Percentiles rank a stretch among this genome's conserved stretches.
phyloP scores from a whole-genome alignment of 2,113 vertebrate genomes.

The Sus scrofa region T2T-Sscrofa CM000822.6:71762001-71762500 shows the following conservation, averaged over 20 bases:
- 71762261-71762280: background rate
- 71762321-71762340: background rate
- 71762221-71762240: background rate
- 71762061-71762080: background rate
- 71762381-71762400: background rate
- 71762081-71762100: slow-evolving; percentile 63
- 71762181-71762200: slow-evolving; percentile 60
- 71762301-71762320: background rate
- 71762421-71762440: background rate
- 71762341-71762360: background rate
- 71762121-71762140: background rate
- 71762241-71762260: background rate
- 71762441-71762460: background rate
- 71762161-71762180: slow-evolving; percentile 44
- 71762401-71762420: background rate
- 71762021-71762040: background rate
- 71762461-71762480: background rate
- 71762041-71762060: background rate
- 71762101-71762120: background rate
- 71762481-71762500: background rate
- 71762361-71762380: background rate
- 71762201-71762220: slow-evolving; percentile 42
- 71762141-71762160: slow-evolving; percentile 10
- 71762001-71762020: background rate
- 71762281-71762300: background rate